Evolutionary conservation across 2,113 vertebrate species (phyloP).

Genomic region (Azemiops feae): DNA sequence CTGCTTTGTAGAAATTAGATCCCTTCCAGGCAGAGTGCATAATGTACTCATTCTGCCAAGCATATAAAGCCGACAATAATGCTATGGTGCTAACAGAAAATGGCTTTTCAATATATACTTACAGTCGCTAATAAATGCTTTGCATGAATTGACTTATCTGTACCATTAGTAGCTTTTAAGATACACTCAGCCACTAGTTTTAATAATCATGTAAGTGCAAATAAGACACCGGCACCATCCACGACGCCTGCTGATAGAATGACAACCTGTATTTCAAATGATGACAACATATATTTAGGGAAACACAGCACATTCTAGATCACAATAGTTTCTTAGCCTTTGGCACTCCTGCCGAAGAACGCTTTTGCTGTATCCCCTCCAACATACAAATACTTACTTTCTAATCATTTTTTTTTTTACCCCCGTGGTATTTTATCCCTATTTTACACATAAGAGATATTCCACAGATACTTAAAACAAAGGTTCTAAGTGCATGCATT

Average conservation of each 20-base stretch:
- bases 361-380: not conserved
- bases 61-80: not conserved
- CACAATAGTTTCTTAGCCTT: not conserved
- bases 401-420: not conserved
- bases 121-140: not conserved
- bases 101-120: not conserved
- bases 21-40: not conserved
- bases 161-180: constrained; percentile 14
- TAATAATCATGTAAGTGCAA: constrained; percentile 19
- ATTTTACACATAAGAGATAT: not conserved
- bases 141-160: not conserved
- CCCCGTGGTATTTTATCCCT: not conserved
- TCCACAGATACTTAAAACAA: not conserved
- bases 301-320: not conserved
- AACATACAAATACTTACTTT: not conserved
- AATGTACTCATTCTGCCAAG: not conserved
- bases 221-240: not conserved
- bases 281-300: not conserved
- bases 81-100: constrained; percentile 6
- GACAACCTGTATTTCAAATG: not conserved
- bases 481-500: not conserved
- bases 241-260: not conserved
- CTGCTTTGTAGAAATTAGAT: not conserved
- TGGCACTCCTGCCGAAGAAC: not conserved
- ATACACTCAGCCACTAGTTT: not conserved